Evolutionary conservation across 2,113 vertebrate species (phyloP).

Genomic region (Ceyx melanurus): DNA sequence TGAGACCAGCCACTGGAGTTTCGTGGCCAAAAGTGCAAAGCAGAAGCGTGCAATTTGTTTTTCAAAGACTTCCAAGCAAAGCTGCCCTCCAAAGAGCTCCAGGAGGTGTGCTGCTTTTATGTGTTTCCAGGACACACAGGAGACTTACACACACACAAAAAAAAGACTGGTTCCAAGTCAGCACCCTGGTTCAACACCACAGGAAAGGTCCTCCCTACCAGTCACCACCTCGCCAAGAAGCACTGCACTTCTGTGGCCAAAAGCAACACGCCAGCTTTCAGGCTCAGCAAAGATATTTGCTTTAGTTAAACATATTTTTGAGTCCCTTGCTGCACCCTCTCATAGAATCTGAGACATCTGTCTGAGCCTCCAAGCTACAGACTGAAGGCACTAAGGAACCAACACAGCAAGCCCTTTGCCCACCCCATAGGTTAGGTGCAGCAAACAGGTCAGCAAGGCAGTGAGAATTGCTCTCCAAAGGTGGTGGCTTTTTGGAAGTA

Average conservation of each 20-base stretch:
- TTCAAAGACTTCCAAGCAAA: neutral
- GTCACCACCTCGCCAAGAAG: neutral
- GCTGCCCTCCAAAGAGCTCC: neutral
- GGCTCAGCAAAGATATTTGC: neutral
- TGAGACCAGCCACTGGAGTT: neutral
- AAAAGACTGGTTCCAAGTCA: neutral
- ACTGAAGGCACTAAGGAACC: neutral
- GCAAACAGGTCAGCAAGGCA: neutral
- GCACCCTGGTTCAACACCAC: neutral
- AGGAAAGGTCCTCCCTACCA: accelerated
- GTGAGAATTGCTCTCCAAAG: neutral
- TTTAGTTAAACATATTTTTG: neutral
- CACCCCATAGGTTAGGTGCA: neutral
- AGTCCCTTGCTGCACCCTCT: neutral
- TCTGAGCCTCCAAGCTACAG: neutral
- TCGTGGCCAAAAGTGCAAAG: neutral
- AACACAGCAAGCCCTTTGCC: neutral
- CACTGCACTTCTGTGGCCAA: neutral
- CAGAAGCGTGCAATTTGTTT: neutral
- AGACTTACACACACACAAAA: neutral
- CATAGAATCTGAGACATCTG: neutral
- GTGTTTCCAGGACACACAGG: neutral
- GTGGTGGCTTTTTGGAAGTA: neutral
- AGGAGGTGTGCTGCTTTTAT: neutral
- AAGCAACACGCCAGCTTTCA: neutral